phyloP scores from a whole-genome alignment of 2,797 vertebrate genomes.

The Aselliscus stoliczkanus region DNA sequence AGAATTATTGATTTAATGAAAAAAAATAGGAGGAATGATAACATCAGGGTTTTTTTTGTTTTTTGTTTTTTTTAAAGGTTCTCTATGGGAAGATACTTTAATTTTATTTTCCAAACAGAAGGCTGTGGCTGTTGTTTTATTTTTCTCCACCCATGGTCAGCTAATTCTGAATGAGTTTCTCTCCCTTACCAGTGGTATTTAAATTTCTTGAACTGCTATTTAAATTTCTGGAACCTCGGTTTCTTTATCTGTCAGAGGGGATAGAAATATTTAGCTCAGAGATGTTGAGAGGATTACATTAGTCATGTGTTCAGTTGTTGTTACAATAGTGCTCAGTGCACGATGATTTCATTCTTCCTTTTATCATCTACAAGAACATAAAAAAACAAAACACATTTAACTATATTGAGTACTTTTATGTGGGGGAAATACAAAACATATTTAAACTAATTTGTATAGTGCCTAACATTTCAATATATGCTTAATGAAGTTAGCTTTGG shows the following conservation, averaged over 20 bases:
- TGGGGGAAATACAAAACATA: background rate
- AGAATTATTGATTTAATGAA: constrained; percentile 42
- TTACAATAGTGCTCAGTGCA: background rate
- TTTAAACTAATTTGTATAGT: background rate
- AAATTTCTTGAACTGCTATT: background rate
- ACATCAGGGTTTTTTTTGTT: background rate
- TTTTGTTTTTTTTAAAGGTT: background rate
- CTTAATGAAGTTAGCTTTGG: background rate
- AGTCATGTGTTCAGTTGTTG: background rate
- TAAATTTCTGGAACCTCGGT: background rate
- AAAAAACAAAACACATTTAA: background rate
- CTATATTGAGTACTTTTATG: background rate
- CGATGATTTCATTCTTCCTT: background rate
- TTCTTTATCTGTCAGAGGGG: background rate
- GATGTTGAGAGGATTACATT: background rate
- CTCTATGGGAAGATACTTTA: background rate
- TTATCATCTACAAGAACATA: background rate
- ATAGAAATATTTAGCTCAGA: constrained; percentile 24
- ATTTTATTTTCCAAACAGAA: background rate
- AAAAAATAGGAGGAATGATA: background rate
- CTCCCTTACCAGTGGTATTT: background rate
- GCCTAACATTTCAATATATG: background rate
- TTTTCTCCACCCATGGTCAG: background rate
- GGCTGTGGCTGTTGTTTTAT: background rate
- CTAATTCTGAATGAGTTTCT: background rate